Evolutionary conservation across 2,888 invertebrate genomes (phyloP).

Genomic region (Drosophila vallismaia): DNA sequence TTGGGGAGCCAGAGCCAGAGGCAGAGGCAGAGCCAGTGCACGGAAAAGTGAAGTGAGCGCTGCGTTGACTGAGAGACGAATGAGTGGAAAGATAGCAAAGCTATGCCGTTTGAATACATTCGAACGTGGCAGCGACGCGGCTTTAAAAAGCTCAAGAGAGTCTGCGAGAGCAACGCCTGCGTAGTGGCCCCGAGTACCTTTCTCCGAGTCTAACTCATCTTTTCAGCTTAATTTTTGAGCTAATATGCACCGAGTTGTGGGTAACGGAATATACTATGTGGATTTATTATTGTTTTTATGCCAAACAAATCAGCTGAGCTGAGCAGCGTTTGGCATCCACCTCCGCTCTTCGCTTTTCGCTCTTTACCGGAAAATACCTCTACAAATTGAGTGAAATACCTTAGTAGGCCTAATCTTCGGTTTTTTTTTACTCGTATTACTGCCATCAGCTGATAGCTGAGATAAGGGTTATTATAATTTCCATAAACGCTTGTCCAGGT

Average conservation of each 20-base stretch:
- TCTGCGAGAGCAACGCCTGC: slow-evolving; percentile 47
- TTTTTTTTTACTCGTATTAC: slow-evolving; percentile 1
- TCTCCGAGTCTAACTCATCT: slow-evolving; percentile 17
- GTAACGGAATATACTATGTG: slow-evolving; percentile 10
- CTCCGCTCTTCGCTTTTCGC: slow-evolving; percentile 9
- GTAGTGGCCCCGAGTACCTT: slow-evolving; percentile 56
- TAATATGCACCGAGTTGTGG: not conserved
- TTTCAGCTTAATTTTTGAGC: slow-evolving; percentile 8
- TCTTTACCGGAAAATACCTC: not conserved
- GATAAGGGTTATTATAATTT: slow-evolving; percentile 14
- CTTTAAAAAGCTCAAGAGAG: slow-evolving; percentile 17
- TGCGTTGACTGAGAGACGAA: slow-evolving; percentile 55
- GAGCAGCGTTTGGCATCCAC: slow-evolving; percentile 6
- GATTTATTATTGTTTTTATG: slow-evolving; percentile 72
- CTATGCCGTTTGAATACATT: not conserved
- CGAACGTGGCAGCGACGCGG: slow-evolving; percentile 15
- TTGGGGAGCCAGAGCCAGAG: slow-evolving; percentile 18
- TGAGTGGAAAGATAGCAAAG: slow-evolving; percentile 30
- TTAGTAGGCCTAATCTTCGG: slow-evolving; percentile 18
- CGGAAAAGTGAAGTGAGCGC: slow-evolving; percentile 64
- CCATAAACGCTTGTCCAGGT: slow-evolving; percentile 25
- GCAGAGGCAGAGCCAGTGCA: slow-evolving; percentile 53
- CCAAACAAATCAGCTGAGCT: slow-evolving; percentile 63
- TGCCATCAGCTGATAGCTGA: slow-evolving; percentile 33
- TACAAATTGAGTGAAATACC: slow-evolving; percentile 13